These are phyloP conservation scores for Colletes latitarsis DNA, from an alignment of 1,140 invertebrate genomes.

Conservation along the genomic window DNA sequence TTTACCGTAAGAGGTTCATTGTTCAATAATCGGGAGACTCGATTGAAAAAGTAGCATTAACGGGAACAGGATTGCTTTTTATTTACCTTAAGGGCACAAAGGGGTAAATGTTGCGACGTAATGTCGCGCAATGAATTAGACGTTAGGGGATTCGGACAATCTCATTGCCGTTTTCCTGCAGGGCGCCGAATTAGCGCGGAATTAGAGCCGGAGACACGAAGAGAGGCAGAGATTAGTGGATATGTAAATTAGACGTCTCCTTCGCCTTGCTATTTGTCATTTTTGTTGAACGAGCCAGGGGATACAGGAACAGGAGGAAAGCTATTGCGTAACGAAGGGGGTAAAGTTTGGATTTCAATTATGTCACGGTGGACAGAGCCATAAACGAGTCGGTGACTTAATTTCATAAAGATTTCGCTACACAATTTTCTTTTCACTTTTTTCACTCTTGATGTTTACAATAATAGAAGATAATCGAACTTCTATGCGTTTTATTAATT, in stretches of 20 bases:
- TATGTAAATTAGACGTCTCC: constrained; percentile 70
- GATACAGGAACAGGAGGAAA: neutral
- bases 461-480: too few species aligned
- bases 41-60: constrained; percentile 30
- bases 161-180: constrained; percentile 63
- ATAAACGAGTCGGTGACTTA: constrained; percentile 1
- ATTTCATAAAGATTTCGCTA: too few species aligned
- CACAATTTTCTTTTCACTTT: too few species aligned
- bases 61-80: constrained; percentile 29
- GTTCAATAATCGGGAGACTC: neutral
- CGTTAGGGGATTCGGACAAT: constrained; percentile 58
- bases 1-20: too few species aligned
- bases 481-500: too few species aligned
- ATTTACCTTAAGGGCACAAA: constrained; percentile 17
- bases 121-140: constrained; percentile 37
- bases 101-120: constrained; percentile 32
- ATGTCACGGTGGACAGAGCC: neutral
- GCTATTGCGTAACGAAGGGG: constrained; percentile 3
- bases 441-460: too few species aligned
- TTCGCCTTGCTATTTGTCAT: constrained; percentile 69
- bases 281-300: constrained; percentile 59
- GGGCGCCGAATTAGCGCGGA: constrained; percentile 60
- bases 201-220: constrained; percentile 61
- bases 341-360: constrained; percentile 15
- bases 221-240: constrained; percentile 67